Conservation (phyloP, 2,888 invertebrate species). For the Pandemis corylana region DNA sequence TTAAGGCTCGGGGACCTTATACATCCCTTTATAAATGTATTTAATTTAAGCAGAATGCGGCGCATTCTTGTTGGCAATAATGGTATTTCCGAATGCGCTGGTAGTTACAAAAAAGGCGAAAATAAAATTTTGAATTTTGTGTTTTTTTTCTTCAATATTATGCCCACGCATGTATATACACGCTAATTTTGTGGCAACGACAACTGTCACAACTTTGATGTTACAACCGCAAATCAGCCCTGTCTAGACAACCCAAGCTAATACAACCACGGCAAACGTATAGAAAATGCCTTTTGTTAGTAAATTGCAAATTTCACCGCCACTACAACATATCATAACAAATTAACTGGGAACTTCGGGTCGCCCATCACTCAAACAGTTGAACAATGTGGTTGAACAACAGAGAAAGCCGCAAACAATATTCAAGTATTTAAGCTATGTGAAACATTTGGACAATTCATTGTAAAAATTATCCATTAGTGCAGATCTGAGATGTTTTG, state of each 20-base stretch:
- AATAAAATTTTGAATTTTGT: no score
- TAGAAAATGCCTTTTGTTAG: conserved; percentile 4
- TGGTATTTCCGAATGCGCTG: no score
- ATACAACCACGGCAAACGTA: neutral
- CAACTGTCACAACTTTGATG: no score
- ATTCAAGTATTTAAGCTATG: conserved; percentile 40
- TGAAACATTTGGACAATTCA: conserved; percentile 41
- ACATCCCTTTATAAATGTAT: no score
- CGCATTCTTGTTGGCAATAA: no score
- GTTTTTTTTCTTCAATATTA: no score
- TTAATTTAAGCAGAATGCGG: no score
- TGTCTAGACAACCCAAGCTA: neutral
- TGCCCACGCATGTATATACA: no score
- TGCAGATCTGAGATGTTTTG: conserved; percentile 31
- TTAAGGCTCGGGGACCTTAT: no score
- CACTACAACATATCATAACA: conserved; percentile 37
- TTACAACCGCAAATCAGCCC: neutral
- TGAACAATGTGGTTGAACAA: conserved; percentile 30
- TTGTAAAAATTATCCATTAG: conserved; percentile 32
- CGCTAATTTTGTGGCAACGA: no score
- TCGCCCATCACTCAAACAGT: conserved; percentile 17
- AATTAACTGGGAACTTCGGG: conserved; percentile 38
- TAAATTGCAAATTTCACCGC: conserved; percentile 31
- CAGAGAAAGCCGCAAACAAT: conserved; percentile 35
- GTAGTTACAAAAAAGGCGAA: no score